Evolutionary conservation across 2,888 invertebrate genomes (phyloP), one percentile per base, ranked within the genome.

Genomic region (Zelleria hepariella): DNA sequence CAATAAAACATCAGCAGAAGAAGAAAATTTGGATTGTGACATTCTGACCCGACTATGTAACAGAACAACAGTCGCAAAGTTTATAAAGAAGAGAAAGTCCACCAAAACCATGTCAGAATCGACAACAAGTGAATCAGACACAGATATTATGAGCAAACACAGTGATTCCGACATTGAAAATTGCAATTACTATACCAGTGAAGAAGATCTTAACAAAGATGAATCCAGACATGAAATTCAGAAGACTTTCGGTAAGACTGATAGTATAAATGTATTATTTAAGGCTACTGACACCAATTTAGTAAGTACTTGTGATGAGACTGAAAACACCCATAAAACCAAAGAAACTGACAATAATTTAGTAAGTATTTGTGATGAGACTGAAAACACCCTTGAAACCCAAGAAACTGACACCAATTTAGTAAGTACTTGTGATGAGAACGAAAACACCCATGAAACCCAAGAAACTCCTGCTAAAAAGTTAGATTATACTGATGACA

Each of bases 1-100:
- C n/a, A n/a, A n/a, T n/a, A n/a, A n/a, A n/a, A n/a, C n/a, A n/a
- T 61, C 60, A 52, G 61, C 59, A 54, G 61, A 58, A 26, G 61
- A 61, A n/a, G 21, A 18, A 49, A 7, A n/a, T n/a, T 5, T 26
- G 23, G 24, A 10, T n/a, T 53, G 24, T 53, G 53, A 53, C 53
- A n/a, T n/a, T n/a, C n/a, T n/a, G n/a, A n/a, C n/a, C n/a, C n/a
- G n/a, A n/a, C n/a, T n/a, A n/a, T n/a, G n/a, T n/a, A n/a, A n/a
- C n/a, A n/a, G n/a, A n/a, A 53, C 53, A 24, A 53, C 53, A 8
- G 53, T 53, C 23, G 53, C 26, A 53, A 53, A 53, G 25, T 53
- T n/a, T 26, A 53, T 26, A n/a, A 53, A 53, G 53, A 53, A 53
- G 25, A 49, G 49, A 20, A 49, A 49, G 49, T 15, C 53, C 53